These are phyloP conservation scores for Cataglyphis hispanica DNA, from an alignment of 1,140 invertebrate genomes.

Conservation along the genomic window DNA sequence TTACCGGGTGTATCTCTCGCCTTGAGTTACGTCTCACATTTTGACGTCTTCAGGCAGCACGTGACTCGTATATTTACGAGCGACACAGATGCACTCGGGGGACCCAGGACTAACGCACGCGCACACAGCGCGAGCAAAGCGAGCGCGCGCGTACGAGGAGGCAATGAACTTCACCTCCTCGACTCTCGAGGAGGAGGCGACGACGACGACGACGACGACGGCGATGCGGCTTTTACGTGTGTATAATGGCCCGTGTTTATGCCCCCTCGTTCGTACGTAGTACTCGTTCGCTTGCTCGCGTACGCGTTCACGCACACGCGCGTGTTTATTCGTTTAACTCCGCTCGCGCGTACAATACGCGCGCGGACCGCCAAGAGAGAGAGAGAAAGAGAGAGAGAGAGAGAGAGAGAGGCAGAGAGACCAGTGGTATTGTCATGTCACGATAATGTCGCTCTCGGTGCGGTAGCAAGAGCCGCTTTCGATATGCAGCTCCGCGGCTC, in stretches of 20 bases:
- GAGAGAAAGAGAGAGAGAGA: neutral
- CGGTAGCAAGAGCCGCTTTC: slow-evolving; percentile 54
- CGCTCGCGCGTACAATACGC: slow-evolving; percentile 16
- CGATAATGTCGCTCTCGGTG: slow-evolving; percentile 60
- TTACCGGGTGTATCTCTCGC: slow-evolving; percentile 56
- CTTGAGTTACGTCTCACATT: slow-evolving; percentile 78
- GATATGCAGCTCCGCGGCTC: slow-evolving; percentile 46
- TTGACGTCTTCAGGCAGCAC: slow-evolving; percentile 82
- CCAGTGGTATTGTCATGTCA: slow-evolving; percentile 52
- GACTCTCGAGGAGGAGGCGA: slow-evolving; percentile 65
- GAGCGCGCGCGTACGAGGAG: slow-evolving; percentile 77
- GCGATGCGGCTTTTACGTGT: slow-evolving; percentile 83
- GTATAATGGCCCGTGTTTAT: slow-evolving; percentile 85
- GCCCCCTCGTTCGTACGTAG: slow-evolving; percentile 75
- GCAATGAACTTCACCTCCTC: slow-evolving; percentile 87
- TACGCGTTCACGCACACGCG: slow-evolving; percentile 70
- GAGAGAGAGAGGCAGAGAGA: neutral
- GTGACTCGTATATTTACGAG: slow-evolving; percentile 85
- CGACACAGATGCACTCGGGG: slow-evolving; percentile 74
- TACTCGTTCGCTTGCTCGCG: slow-evolving; percentile 69
- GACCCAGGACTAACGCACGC: slow-evolving; percentile 26
- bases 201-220: slow-evolving; percentile 66
- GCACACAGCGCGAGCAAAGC: slow-evolving; percentile 62
- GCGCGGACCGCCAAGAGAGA: slow-evolving; percentile 25
- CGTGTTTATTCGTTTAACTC: slow-evolving; percentile 68